phyloP scores from a whole-genome alignment of 2,888 invertebrate genomes.

The Malthinus flaveolus region DNA sequence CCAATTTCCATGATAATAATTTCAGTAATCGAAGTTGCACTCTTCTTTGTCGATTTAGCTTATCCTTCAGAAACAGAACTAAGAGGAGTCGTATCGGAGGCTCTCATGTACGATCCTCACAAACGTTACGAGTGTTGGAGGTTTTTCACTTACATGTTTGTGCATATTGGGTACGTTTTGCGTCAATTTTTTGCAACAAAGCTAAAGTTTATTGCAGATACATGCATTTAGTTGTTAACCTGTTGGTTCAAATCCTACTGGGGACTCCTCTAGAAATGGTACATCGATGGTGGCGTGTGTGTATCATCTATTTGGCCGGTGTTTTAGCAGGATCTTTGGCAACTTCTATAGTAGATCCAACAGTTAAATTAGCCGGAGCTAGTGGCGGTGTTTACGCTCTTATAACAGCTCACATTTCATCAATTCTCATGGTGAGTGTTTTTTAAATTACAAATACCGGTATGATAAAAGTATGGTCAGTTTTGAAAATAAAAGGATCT shows the following conservation, averaged over 20 bases:
- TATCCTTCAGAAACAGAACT: constrained; percentile 44
- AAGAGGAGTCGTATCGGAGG: constrained; percentile 73
- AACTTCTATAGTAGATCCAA: constrained; percentile 78
- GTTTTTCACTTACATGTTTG: constrained; percentile 92
- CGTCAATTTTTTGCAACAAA: neutral
- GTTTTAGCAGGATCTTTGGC: constrained; percentile 84
- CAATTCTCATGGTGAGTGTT: constrained; percentile 77
- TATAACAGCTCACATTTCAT: constrained; percentile 90
- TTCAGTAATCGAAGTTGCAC: constrained; percentile 81
- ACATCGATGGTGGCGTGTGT: constrained; percentile 92
- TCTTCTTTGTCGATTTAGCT: constrained; percentile 58
- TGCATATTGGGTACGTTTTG: constrained; percentile 81
- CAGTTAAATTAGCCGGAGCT: constrained; percentile 85
- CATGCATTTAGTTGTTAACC: constrained; percentile 87
- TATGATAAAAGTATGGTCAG: no score
- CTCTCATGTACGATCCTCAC: constrained; percentile 87
- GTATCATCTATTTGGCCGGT: constrained; percentile 80
- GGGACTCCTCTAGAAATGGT: constrained; percentile 96
- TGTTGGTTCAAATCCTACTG: constrained; percentile 88
- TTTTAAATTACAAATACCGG: neutral
- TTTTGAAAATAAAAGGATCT: no score
- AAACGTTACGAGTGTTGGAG: constrained; percentile 89
- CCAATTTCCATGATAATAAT: constrained; percentile 89
- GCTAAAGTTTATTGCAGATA: constrained; percentile 58
- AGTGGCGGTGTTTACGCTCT: constrained; percentile 95